Conservation (phyloP, 2,113 vertebrate genomes). For the Phrynocephalus versicolor region DNA sequence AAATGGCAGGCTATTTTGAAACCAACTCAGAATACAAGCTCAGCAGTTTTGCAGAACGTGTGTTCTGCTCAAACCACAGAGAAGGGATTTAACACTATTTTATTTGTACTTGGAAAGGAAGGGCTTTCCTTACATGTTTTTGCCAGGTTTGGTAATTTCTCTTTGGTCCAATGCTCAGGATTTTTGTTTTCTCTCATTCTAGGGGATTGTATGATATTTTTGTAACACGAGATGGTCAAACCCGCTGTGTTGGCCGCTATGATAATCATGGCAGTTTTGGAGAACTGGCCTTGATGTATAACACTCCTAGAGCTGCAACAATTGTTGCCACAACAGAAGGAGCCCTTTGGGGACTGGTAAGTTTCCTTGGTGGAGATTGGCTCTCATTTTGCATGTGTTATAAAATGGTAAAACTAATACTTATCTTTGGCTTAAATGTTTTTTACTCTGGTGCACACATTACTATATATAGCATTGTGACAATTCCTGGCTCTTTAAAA, state of each 20-base stretch:
- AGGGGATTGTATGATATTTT: constrained; percentile 94
- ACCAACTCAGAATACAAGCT: constrained; percentile 4
- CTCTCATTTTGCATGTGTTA: neutral
- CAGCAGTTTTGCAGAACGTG: neutral
- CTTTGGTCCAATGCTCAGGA: constrained; percentile 49
- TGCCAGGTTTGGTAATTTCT: constrained; percentile 27
- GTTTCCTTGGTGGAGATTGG: constrained; percentile 41
- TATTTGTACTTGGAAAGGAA: neutral
- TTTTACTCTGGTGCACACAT: too few relatives aligned
- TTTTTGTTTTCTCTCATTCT: constrained; percentile 54
- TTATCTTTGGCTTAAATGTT: neutral
- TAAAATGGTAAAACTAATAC: accelerated
- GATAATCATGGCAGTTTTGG: constrained; percentile 97
- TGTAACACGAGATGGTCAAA: constrained; percentile 84
- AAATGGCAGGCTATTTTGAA: constrained; percentile 18
- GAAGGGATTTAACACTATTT: too few relatives aligned
- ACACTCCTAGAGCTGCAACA: constrained; percentile 96
- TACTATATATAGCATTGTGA: constrained; percentile 14
- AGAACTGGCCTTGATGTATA: constrained; percentile 98
- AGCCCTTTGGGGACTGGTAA: constrained; percentile 96
- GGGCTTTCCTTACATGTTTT: neutral
- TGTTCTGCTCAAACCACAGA: constrained; percentile 10
- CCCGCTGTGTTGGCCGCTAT: constrained; percentile 89
- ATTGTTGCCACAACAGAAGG: constrained; percentile 93
- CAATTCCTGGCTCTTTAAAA: constrained; percentile 30